Evolutionary conservation across 2,888 invertebrate genomes (phyloP), one percentile per base, ranked within the genome.

Genomic region (Antheraea yamamai): DNA sequence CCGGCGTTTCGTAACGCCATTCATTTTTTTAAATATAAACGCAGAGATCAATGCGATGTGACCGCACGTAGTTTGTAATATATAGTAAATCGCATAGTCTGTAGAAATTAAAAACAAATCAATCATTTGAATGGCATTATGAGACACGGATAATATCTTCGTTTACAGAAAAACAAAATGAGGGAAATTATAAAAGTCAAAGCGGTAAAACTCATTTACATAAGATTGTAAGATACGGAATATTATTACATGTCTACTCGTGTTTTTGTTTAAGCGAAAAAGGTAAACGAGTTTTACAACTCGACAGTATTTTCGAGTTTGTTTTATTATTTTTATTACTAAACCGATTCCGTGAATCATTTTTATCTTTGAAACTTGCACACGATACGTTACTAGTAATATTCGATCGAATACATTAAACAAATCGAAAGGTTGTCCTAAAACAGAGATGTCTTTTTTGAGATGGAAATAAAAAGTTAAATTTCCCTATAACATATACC

Each of bases 281-380:
- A 70, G 70, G 70, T 70, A 70, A 70, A 70, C 70, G 70, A 70
- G 70, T 70, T 70, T 70, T 70, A 70, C 35, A 39, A 70, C 70
- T 39, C n/a, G 39, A 70, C 70, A 70, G 39, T 23, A 71, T n/a
- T 58, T 75, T 61, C 71, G 55, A 47, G 23, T 47, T 61, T 71
- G 61, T 58, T 58, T 71, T 72, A 72, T 72, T 47, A 47, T 47
- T 47, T 7, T 72, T 58, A 71, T 71, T 72, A 83, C 79, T 79
- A 82, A 81, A 80, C 85, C 85, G 86, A 84, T 82, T 80, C 86
- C 85, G 85, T 85, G 87, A 87, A 87, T 85, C 87, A 86, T 73
- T 75, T 75, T 39, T 26, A 55, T 68, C 68, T 73, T 64, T 72
- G 4, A 71, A 39, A 70, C 52, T 61, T 55, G n/a, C 30, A 30